Evolutionary conservation across 2,888 invertebrate species (phyloP), one percentile per base, ranked within the genome.

Genomic region (Uloborus plumipes): DNA sequence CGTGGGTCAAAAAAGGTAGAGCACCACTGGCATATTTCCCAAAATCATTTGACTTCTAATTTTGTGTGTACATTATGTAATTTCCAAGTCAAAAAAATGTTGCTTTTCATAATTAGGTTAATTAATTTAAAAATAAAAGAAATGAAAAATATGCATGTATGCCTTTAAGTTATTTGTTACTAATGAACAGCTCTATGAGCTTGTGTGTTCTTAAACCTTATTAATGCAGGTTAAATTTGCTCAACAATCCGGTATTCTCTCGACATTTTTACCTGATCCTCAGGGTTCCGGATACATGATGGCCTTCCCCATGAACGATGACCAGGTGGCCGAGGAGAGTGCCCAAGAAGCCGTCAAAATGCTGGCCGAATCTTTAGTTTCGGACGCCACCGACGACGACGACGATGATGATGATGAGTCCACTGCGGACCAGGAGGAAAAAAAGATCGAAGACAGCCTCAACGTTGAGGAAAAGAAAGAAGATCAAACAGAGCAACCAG

Each of bases 221-320:
- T 47, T 74, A 26, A 55, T 74, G 61, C 61, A 73, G 73, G 62
- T 78, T 64, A 78, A 69, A 62, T 72, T 73, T 83, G 72, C 77
- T 65, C 73, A 73, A 67, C 76, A 71, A 66, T 84, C 84, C 78
- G 70, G 71, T 69, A 84, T 79, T 72, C 76, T 76, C 53, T 82
- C 82, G 76, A 76, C 71, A 67, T 84, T 84, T 84, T 71, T 73
- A 31, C 70, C 77, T 70, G 70, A 69, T 77, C 84, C 71, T 47
- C 79, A 84, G 84, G 84, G 79, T 14, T 79, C 84, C 71, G 70
- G 79, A 50, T 84, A 84, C 76, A 84, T 84, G 84, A 79, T 84
- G 79, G 84, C 84, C 22, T 84, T 84, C 50, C 84, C 84, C 16
- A 75, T 84, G 79, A 71, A 84, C 50, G 84, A 84, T 16, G 84